Conservation (phyloP, 2,113 vertebrate species). For the Drymodes brunneopygia region DNA sequence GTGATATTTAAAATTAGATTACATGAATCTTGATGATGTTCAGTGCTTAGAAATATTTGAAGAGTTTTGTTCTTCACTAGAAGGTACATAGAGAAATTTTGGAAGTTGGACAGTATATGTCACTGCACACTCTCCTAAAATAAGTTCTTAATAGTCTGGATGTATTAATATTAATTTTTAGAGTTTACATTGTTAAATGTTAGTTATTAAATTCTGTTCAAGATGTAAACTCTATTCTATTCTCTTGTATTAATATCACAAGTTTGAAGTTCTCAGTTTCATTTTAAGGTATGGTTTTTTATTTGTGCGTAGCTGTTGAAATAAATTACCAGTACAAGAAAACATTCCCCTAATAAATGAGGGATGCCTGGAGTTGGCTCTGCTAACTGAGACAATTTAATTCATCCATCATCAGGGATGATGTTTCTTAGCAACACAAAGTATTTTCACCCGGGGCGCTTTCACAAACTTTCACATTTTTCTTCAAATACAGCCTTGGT, state of each 20-base stretch:
- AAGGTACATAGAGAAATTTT: neutral
- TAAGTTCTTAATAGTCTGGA: neutral
- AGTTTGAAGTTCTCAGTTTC: conserved; percentile 11
- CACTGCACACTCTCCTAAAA: neutral
- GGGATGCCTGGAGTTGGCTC: conserved; percentile 55
- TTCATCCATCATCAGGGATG: conserved; percentile 60
- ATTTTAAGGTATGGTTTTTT: conserved; percentile 23
- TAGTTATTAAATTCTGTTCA: neutral
- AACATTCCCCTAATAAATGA: conserved; percentile 60
- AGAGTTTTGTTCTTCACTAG: neutral
- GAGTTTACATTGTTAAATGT: neutral
- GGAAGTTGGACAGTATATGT: neutral
- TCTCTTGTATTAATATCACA: conserved; percentile 18
- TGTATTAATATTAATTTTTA: neutral
- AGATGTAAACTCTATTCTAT: neutral
- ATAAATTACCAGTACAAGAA: conserved; percentile 60
- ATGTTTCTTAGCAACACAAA: conserved; percentile 70
- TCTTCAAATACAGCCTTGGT: conserved; percentile 59
- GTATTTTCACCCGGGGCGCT: conserved; percentile 52
- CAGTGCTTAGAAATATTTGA: neutral
- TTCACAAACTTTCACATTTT: conserved; percentile 60
- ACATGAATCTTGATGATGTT: neutral
- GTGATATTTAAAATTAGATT: neutral
- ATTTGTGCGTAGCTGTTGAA: conserved; percentile 54
- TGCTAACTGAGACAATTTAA: conserved; percentile 65